These are phyloP conservation scores for Thunnus maccoyii DNA, from an alignment of 2,113 vertebrate species.

Conservation along the genomic window DNA sequence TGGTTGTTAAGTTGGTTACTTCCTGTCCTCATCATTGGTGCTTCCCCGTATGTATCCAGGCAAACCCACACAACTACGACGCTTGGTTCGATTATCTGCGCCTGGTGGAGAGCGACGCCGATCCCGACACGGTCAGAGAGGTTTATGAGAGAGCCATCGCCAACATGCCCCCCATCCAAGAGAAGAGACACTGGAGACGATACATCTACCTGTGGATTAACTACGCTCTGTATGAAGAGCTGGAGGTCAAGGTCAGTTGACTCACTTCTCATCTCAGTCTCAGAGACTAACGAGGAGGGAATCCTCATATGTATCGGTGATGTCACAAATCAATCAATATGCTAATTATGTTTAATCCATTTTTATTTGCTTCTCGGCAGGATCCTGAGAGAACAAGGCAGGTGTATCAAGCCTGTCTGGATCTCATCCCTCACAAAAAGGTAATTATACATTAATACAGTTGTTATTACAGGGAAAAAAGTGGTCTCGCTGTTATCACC, in stretches of 20 bases:
- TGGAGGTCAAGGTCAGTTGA: slow-evolving; percentile 92
- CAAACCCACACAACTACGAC: slow-evolving; percentile 97
- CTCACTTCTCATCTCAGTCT: neutral
- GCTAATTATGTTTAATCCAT: neutral
- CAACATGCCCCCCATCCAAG: slow-evolving; percentile 93
- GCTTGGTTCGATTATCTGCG: slow-evolving; percentile 98
- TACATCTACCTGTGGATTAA: slow-evolving; percentile 99
- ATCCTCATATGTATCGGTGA: neutral
- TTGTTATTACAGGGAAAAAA: too few species aligned
- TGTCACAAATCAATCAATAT: too few species aligned
- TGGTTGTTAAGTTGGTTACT: too few species aligned
- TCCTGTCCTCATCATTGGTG: neutral
- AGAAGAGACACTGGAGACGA: slow-evolving; percentile 98
- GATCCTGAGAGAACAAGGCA: slow-evolving; percentile 94
- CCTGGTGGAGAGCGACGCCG: slow-evolving; percentile 93
- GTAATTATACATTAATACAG: slow-evolving; percentile 51
- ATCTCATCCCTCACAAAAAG: slow-evolving; percentile 98
- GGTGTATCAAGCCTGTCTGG: slow-evolving; percentile 95
- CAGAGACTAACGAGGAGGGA: too few species aligned
- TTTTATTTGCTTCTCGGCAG: slow-evolving; percentile 72
- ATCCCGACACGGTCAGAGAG: slow-evolving; percentile 90
- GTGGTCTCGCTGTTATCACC: neutral
- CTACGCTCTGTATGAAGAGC: slow-evolving; percentile 95
- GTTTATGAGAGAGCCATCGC: slow-evolving; percentile 97
- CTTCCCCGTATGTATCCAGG: slow-evolving; percentile 76